Evolutionary conservation across 2,113 vertebrate species (phyloP), one percentile per base, ranked within the genome.

Genomic region (Tretioscincus oriximinensis): DNA sequence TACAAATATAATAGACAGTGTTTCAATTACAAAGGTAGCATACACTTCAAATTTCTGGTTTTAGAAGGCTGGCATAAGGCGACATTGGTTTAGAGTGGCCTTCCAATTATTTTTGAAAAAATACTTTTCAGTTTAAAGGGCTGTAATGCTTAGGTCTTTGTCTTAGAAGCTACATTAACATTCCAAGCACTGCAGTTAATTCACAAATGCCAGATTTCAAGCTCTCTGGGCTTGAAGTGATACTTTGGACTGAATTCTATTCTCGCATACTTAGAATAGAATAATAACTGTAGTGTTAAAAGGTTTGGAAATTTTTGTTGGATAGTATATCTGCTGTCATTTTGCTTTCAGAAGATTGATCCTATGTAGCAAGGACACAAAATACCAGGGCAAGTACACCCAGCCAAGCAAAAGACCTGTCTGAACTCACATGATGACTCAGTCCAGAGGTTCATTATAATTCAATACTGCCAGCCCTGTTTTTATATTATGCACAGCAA

Each of bases 1-100:
- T 49, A 18, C 35, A 89, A 90, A 88, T 82, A 87, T 86, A 89
- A 87, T 64, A 81, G 28, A 87, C 72, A 63, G 0, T 18, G 81
- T 84, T 84, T 7, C 71, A 86, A 69, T 72, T 88, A 84, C 21
- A 84, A 91, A 88, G 82, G 67, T 65, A 84, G 63, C 9, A 67
- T 67, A 77, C 82, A 49, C 84, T 88, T 77, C 66, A 78, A 16
- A 29, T 84, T 88, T 84, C 47, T 85, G 47, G 54, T 85, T 45
- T 2, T 41, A 83, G n/a, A 35, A 80, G 72, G 72, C 26, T 26
- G 84, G 77, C 72, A 83, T 45, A 85, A 26, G 29, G 79, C 64
- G 49, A 78, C 71, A 78, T 9, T 71, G 49, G 35, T 84, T 90
- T 76, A 78, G 70, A n/a, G 77, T 28, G 51, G 31, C 75, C 86